These are phyloP conservation scores for Odontomachus brunneus DNA, from an alignment of 1,140 invertebrate species.

Conservation along the genomic window DNA sequence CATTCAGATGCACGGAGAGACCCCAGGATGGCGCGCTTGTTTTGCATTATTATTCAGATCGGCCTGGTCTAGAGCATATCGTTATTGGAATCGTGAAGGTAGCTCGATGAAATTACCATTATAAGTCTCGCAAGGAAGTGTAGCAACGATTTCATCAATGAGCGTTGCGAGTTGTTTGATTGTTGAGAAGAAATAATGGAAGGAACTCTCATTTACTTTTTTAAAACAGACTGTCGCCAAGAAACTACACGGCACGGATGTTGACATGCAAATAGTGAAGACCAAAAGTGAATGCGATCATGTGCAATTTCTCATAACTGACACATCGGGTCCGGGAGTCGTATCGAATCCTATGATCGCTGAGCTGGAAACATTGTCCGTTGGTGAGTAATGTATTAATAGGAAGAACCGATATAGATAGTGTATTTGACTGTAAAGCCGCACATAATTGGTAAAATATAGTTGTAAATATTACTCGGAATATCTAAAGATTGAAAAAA, in stretches of 20 bases:
- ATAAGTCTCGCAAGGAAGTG: background rate
- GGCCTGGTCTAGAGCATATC: conserved; percentile 96
- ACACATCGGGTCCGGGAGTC: conserved; percentile 89
- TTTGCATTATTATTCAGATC: conserved; percentile 96
- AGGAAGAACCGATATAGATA: background rate
- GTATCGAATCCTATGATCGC: conserved; percentile 88
- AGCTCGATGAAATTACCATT: conserved; percentile 7
- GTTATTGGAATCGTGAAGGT: conserved; percentile 97
- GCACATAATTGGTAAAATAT: background rate
- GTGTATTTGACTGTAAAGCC: background rate
- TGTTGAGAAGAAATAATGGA: background rate
- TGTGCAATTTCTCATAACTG: conserved; percentile 97
- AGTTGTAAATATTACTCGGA: background rate
- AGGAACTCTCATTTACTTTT: conserved; percentile 23
- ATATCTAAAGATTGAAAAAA: background rate
- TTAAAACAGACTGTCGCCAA: conserved; percentile 93
- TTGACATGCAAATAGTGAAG: conserved; percentile 95
- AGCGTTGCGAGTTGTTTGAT: background rate
- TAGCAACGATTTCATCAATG: background rate
- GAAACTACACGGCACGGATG: conserved; percentile 95
- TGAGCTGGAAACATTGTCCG: conserved; percentile 90
- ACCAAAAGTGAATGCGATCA: conserved; percentile 95
- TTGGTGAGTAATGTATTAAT: conserved; percentile 86
- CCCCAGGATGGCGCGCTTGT: conserved; percentile 93
- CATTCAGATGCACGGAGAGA: conserved; percentile 95